Evolutionary conservation across 2,888 invertebrate species (phyloP).

Genomic region (Meteorus cinctellus): DNA sequence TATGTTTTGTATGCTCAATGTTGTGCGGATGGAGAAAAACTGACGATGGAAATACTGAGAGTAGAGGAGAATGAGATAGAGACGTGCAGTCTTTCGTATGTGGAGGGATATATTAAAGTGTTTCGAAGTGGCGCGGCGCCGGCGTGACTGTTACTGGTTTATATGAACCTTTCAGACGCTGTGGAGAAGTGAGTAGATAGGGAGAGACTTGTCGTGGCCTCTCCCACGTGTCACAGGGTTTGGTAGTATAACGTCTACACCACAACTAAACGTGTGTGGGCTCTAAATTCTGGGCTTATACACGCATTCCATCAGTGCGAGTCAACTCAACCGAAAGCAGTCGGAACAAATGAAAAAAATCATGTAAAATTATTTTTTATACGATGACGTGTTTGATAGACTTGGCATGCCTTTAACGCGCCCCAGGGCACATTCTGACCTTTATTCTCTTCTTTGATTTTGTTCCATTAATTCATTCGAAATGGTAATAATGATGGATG

Average conservation of each 20-base stretch:
- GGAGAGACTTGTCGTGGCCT: slow-evolving; percentile 41
- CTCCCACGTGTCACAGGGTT: slow-evolving; percentile 41
- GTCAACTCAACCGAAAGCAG: background rate
- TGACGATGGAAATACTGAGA: slow-evolving; percentile 26
- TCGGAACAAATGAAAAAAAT: slow-evolving; percentile 3
- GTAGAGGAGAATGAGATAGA: background rate
- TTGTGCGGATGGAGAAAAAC: slow-evolving; percentile 26
- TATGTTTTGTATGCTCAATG: slow-evolving; percentile 13
- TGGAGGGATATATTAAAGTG: slow-evolving; percentile 32
- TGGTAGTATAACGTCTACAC: slow-evolving; percentile 20
- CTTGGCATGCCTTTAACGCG: background rate
- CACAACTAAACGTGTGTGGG: slow-evolving; percentile 38
- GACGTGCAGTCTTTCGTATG: slow-evolving; percentile 1
- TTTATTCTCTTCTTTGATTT: background rate
- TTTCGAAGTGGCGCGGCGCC: slow-evolving; percentile 25
- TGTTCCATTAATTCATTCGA: background rate
- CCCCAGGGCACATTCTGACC: background rate
- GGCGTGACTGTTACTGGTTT: slow-evolving; percentile 34
- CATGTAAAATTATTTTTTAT: background rate
- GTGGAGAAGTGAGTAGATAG: slow-evolving; percentile 30
- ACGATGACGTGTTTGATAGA: background rate
- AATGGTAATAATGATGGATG: background rate
- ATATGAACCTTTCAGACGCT: slow-evolving; percentile 23
- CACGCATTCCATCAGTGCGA: slow-evolving; percentile 8
- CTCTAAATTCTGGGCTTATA: slow-evolving; percentile 17